Evolutionary conservation across 2,888 invertebrate genomes (phyloP).

Genomic region (Tortricodes alternella): DNA sequence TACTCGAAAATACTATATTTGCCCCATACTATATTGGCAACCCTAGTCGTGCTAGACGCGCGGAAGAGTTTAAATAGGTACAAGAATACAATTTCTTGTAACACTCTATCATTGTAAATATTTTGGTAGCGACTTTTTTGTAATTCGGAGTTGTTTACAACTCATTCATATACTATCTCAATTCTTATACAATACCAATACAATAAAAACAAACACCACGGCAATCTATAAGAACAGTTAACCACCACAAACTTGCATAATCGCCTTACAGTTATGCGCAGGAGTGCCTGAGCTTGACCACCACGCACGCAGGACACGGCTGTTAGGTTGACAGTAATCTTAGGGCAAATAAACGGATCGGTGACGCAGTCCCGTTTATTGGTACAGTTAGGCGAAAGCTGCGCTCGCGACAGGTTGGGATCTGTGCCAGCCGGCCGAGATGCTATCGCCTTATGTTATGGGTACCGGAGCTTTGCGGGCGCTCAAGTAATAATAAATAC

Average conservation of each 20-base stretch:
- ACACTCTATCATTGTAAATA: no score
- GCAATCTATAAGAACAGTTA: constrained; percentile 1
- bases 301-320: constrained; percentile 14
- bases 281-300: neutral
- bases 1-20: no score
- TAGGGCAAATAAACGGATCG: constrained; percentile 37
- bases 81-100: no score
- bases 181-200: no score
- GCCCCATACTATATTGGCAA: no score
- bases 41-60: no score
- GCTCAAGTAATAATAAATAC: no score
- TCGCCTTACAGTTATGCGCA: constrained; percentile 15
- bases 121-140: no score
- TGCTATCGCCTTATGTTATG: constrained; percentile 7
- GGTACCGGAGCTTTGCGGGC: neutral
- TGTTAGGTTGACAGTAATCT: constrained; percentile 17
- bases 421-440: constrained; percentile 30
- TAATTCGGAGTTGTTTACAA: no score
- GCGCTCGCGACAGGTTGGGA: constrained; percentile 46
- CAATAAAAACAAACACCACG: neutral
- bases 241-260: constrained; percentile 14
- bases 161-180: no score
- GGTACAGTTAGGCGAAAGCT: constrained; percentile 59
- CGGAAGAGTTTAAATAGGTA: no score
- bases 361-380: constrained; percentile 46